Evolutionary conservation across 1,140 invertebrate genomes (phyloP).

Genomic region (Luehdorfia chinensis): DNA sequence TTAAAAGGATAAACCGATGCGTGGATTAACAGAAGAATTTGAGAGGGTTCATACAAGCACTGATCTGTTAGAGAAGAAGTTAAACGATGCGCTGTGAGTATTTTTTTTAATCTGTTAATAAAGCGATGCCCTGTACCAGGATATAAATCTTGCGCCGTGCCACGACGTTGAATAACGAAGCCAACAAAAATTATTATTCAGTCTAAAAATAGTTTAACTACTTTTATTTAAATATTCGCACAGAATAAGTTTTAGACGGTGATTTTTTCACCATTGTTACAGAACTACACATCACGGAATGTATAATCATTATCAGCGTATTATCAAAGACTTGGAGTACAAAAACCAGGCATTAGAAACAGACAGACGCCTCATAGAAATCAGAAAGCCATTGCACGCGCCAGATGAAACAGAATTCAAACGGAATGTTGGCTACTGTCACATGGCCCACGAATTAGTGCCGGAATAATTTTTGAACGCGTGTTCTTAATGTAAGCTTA

Average conservation of each 20-base stretch:
- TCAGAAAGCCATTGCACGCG: constrained; percentile 55
- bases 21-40: constrained; percentile 85
- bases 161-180: too few relatives aligned
- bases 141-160: too few relatives aligned
- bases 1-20: constrained; percentile 83
- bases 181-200: too few relatives aligned
- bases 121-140: too few relatives aligned
- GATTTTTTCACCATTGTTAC: too few relatives aligned
- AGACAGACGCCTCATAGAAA: constrained; percentile 64
- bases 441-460: constrained; percentile 54
- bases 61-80: constrained; percentile 81
- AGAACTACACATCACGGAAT: constrained; percentile 83
- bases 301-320: constrained; percentile 80
- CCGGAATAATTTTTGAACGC: too few relatives aligned
- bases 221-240: too few relatives aligned
- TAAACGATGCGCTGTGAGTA: constrained; percentile 80
- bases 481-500: too few relatives aligned
- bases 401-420: constrained; percentile 56
- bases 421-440: constrained; percentile 65
- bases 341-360: constrained; percentile 86
- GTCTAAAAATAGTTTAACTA: too few relatives aligned
- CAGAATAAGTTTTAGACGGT: too few relatives aligned
- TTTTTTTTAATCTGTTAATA: too few relatives aligned
- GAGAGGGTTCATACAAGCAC: constrained; percentile 78
- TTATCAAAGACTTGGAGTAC: constrained; percentile 82